These are phyloP conservation scores for Ips nitidus DNA, from an alignment of 1,140 invertebrate species.

Conservation along the genomic window DNA sequence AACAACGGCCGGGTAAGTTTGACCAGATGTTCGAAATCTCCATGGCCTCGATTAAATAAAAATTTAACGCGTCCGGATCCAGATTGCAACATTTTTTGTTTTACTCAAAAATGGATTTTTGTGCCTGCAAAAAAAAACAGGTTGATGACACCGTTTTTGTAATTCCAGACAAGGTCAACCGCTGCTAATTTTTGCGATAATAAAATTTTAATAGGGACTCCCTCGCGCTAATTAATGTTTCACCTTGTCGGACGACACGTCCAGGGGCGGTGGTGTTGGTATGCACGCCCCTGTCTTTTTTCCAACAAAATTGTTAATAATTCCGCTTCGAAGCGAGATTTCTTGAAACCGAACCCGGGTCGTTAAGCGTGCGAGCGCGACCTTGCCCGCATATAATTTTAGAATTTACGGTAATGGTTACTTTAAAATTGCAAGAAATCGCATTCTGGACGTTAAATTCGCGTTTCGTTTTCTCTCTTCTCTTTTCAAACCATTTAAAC, in stretches of 20 bases:
- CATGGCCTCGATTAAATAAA: conserved; percentile 10
- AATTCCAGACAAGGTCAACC: conserved; percentile 31
- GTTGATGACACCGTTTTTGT: conserved; percentile 33
- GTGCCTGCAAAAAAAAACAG: conserved; percentile 12
- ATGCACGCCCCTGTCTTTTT: neutral
- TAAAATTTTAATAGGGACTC: conserved; percentile 24
- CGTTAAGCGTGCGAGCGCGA: conserved; percentile 9
- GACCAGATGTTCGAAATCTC: conserved; percentile 20
- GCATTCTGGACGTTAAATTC: neutral
- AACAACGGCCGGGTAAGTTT: conserved; percentile 19
- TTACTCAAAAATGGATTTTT: too few species aligned
- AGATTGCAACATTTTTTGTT: too few species aligned
- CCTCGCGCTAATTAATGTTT: conserved; percentile 21
- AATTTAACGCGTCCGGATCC: too few species aligned
- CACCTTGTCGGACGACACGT: neutral
- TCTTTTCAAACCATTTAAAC: too few species aligned
- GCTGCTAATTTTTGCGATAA: conserved; percentile 21
- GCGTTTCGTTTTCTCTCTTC: neutral
- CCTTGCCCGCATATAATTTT: conserved; percentile 12
- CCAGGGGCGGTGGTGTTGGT: neutral
- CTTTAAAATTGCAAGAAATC: conserved; percentile 10
- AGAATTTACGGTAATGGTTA: conserved; percentile 11
- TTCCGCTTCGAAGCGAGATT: neutral
- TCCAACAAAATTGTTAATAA: too few species aligned
- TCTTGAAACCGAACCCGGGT: conserved; percentile 8